Evolutionary conservation across 2,888 invertebrate species (phyloP), one percentile per base, ranked within the genome.

Genomic region (Graphium colonna): DNA sequence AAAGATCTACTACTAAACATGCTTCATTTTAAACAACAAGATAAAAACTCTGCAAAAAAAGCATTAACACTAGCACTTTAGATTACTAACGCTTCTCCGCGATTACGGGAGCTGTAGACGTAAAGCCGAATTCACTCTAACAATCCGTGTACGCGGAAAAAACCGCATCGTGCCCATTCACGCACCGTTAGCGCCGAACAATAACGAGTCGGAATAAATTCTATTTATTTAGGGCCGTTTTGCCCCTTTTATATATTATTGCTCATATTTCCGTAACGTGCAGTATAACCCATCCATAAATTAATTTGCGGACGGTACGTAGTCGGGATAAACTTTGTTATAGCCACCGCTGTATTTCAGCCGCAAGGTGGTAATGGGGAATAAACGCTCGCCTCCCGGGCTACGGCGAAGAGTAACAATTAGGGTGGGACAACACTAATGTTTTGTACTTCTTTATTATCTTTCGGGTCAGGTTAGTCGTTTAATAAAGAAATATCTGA

Each of bases 181-280:
- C 39, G 33, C 39, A 17, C 42, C 18, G 52, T 26, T 36, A 40
- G 42, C 41, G n/a, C 21, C 13, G 36, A 47, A 47, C 49, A 54
- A 54, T 54, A 54, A 54, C 39, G 17, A 7, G 13, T 59, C 57
- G 63, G 64, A 67, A 66, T 66, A 68, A 65, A 69, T 67, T 63
- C 59, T 71, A 71, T 75, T 75, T 71, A 63, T 61, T 71, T 68
- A 73, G 75, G 75, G 66, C 60, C 51, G 51, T 12, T 10, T 12
- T 51, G 48, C 58, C 63, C 64, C 28, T 49, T 61, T 66, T 65
- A 73, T 66, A 72, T 61, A 61, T 64, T 67, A 72, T 67, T 63
- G 58, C 58, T 64, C 61, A 64, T 61, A 67, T 72, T 67, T 69
- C 59, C 56, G 57, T 56, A 58, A 61, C 59, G 54, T 60, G 60